These are phyloP conservation scores for Alligator mississippiensis DNA, from an alignment of 2,113 vertebrate species.

Conservation along the genomic window DNA sequence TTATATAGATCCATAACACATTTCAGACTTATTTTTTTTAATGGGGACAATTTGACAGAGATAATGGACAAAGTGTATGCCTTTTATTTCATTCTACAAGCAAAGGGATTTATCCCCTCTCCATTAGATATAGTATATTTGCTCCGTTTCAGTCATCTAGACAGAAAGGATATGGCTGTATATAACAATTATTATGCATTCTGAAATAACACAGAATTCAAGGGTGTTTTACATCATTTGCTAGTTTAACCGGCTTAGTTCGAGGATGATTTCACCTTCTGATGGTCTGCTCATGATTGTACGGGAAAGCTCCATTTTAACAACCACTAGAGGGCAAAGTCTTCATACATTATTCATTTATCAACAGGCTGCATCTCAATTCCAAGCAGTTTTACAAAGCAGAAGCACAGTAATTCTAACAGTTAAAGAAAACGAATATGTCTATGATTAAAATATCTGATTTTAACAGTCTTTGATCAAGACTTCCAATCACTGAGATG, in stretches of 20 bases:
- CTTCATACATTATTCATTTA: background rate
- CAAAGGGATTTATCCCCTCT: accelerated
- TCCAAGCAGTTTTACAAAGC: background rate
- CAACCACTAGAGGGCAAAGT: conserved; percentile 72
- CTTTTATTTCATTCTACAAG: accelerated
- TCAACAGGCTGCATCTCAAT: background rate
- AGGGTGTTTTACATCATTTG: accelerated
- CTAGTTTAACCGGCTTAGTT: accelerated
- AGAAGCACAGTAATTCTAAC: accelerated
- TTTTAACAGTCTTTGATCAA: background rate
- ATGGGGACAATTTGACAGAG: background rate
- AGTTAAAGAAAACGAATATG: background rate
- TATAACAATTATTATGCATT: no score
- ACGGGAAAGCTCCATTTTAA: accelerated
- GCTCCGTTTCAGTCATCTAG: background rate
- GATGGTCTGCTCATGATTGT: background rate
- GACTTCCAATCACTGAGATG: background rate
- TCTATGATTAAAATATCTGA: background rate
- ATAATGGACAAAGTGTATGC: background rate
- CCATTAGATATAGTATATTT: accelerated
- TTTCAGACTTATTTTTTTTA: background rate
- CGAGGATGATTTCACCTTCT: background rate
- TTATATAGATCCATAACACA: background rate
- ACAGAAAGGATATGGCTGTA: accelerated
- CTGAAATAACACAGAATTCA: background rate